phyloP scores from a whole-genome alignment of 2,113 vertebrate species.

The Rutilus rutilus region DNA sequence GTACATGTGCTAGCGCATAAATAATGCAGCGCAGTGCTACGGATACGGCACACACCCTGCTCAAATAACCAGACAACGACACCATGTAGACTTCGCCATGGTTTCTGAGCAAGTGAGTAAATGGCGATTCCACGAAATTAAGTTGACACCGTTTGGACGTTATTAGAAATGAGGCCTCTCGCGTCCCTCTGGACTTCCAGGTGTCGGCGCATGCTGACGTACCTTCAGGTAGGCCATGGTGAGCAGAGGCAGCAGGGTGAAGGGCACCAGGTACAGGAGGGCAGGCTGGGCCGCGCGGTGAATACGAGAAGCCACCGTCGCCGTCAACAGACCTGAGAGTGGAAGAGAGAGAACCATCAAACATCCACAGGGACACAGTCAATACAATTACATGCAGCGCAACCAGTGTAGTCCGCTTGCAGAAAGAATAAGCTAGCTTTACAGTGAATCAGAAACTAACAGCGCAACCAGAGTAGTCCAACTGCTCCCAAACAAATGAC shows the following conservation, averaged over 20 bases:
- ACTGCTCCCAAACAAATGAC: no score
- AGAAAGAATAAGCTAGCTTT: not conserved
- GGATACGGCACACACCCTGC: conserved; percentile 9
- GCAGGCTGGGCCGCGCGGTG: conserved; percentile 98
- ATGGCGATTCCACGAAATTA: not conserved
- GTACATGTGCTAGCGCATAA: not conserved
- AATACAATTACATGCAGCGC: not conserved
- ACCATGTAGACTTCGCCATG: not conserved
- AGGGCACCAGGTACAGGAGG: conserved; percentile 97
- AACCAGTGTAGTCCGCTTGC: not conserved
- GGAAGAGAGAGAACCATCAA: not conserved
- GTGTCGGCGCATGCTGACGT: conserved; percentile 43
- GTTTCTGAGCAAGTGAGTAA: not conserved
- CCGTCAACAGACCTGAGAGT: conserved; percentile 90
- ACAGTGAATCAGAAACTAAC: no score
- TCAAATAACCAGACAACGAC: not conserved
- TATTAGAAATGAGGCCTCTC: not conserved
- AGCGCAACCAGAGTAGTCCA: no score
- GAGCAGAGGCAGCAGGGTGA: conserved; percentile 98
- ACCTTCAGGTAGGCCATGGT: conserved; percentile 99
- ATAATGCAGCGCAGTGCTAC: conserved; percentile 14
- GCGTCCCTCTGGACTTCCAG: not conserved
- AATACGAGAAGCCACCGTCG: conserved; percentile 97
- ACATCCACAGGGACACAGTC: not conserved
- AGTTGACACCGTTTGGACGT: not conserved